Evolutionary conservation across 2,113 vertebrate genomes (phyloP).

Genomic region (Clarias gariepinus): DNA sequence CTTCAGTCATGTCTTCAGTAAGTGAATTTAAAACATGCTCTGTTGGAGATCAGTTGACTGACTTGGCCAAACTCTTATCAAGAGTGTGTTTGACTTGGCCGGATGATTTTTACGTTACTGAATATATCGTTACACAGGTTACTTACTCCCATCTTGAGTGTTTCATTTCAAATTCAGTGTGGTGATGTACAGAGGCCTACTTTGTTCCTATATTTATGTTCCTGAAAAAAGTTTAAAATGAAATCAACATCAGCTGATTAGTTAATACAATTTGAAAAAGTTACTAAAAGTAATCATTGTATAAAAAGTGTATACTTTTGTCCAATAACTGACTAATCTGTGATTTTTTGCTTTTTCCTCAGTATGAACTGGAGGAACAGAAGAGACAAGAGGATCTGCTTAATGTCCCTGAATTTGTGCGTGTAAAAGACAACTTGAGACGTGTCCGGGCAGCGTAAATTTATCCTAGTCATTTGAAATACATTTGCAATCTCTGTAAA

Average conservation of each 20-base stretch:
- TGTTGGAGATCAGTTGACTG: too few relatives aligned
- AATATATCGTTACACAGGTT: too few relatives aligned
- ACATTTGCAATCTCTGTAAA: neutral
- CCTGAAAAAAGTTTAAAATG: neutral
- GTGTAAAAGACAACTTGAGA: conserved; percentile 61
- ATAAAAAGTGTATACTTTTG: neutral
- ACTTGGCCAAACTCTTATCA: too few relatives aligned
- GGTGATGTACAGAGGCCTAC: too few relatives aligned
- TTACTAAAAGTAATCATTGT: neutral
- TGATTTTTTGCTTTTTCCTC: conserved; percentile 26
- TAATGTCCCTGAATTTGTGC: conserved; percentile 64
- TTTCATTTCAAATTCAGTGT: too few relatives aligned
- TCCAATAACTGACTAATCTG: neutral
- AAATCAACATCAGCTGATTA: neutral
- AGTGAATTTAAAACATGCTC: too few relatives aligned
- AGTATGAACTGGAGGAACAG: conserved; percentile 61
- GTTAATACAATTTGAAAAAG: neutral
- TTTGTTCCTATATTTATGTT: too few relatives aligned
- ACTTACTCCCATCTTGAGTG: too few relatives aligned
- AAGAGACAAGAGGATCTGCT: conserved; percentile 40
- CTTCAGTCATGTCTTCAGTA: too few relatives aligned
- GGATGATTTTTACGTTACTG: too few relatives aligned
- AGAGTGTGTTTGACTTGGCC: too few relatives aligned
- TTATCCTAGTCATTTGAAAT: neutral
- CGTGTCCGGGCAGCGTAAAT: conserved; percentile 27